A percentile compares a stretch with the other conserved stretches of the same genome.
phyloP scores from a whole-genome alignment of 2,113 vertebrate species.

The Chinchilla lanigera region DNA sequence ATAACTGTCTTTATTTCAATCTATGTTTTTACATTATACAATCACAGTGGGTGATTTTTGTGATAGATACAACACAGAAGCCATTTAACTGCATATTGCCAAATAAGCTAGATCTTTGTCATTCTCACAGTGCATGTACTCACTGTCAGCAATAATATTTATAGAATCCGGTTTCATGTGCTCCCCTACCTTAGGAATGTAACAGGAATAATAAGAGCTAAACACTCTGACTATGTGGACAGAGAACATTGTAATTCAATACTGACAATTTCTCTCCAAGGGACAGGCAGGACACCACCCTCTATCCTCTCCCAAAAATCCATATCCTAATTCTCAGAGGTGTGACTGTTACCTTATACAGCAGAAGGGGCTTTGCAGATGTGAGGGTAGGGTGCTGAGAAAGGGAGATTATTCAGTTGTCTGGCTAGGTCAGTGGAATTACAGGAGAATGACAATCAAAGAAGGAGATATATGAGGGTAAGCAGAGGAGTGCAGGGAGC shows the following conservation, averaged over 20 bases:
- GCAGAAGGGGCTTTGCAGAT: background rate
- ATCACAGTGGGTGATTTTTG: background rate
- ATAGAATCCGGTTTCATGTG: background rate
- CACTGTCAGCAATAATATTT: background rate
- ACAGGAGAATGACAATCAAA: background rate
- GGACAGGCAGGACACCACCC: background rate
- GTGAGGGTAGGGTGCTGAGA: background rate
- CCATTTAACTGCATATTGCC: background rate
- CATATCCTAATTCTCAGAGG: background rate
- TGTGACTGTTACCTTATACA: rapidly evolving
- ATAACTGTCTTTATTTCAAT: background rate
- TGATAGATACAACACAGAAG: background rate
- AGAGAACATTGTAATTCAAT: background rate
- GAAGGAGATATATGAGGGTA: rapidly evolving
- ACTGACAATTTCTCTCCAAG: background rate
- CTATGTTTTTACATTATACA: background rate
- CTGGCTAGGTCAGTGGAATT: background rate
- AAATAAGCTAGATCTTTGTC: background rate
- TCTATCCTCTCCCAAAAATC: background rate
- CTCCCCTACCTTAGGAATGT: background rate
- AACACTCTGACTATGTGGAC: background rate
- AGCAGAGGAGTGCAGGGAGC: background rate
- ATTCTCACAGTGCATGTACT: background rate
- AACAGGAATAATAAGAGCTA: background rate
- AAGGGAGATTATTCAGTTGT: background rate